Conservation (phyloP, 2,888 invertebrate genomes). For the Hololepta plana region DNA sequence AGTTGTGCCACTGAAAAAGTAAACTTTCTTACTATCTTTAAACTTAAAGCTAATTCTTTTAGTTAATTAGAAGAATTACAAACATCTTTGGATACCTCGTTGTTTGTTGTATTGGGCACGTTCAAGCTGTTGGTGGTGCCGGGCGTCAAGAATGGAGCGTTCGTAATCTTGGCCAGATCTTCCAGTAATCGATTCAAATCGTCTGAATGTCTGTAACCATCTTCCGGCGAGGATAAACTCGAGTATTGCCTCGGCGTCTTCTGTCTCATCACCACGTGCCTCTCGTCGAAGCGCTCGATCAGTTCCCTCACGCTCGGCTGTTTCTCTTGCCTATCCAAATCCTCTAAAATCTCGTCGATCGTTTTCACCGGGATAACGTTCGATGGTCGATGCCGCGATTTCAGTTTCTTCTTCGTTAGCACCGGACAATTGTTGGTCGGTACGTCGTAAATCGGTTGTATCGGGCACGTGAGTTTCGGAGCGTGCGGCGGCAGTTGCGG, state of each 20-base stretch:
- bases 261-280: conserved; percentile 10
- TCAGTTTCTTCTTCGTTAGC: conserved; percentile 6
- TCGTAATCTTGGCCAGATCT: conserved; percentile 25
- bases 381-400: no score
- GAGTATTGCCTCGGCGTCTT: conserved; percentile 6
- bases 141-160: conserved; percentile 23
- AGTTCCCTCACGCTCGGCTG: conserved; percentile 11
- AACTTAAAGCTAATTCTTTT: conserved; percentile 1
- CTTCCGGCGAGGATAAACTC: background rate
- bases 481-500: no score
- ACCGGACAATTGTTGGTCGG: conserved; percentile 2
- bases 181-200: conserved; percentile 22
- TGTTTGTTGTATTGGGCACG: background rate
- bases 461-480: no score
- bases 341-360: conserved; percentile 21
- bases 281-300: conserved; percentile 7
- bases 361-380: no score
- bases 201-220: conserved; percentile 17
- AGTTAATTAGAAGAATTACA: background rate
- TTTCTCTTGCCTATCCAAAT: conserved; percentile 14
- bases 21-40: conserved; percentile 1
- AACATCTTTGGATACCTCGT: background rate
- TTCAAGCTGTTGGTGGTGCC: conserved; percentile 23
- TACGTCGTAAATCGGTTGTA: conserved; percentile 5
- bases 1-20: conserved; percentile 18